Evolutionary conservation across 2,797 vertebrate genomes (phyloP), one percentile per base, ranked within the genome.

Genomic region (Mastacembelus armatus): DNA sequence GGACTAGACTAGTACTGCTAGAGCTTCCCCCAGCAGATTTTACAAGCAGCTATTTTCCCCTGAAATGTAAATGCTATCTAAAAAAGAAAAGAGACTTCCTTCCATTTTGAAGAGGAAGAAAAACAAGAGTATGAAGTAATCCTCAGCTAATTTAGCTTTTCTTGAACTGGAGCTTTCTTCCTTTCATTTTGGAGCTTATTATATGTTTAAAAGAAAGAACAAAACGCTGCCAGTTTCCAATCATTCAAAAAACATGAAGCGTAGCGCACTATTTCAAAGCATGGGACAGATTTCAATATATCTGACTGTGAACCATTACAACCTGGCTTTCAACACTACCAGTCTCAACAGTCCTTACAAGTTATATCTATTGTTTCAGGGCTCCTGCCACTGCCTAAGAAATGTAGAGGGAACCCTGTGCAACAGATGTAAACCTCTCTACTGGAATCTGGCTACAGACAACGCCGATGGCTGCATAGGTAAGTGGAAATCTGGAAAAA

Each of bases 361-460:
- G 64, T 48, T 18, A 59, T 70, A 60, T 86, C 42, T 91, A 55
- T 74, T 81, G 66, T 80, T 24, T 55, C 79, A 98, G 97, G 95
- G 91, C 1, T 83, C 80, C 42, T 99, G 97, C 56, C 91, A 83
- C 10, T 99, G 97, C 81, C 90, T 95, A 52, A 76, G 86, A 61
- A 87, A 94, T 0, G 94, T 95, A 5, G 92, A 95, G 78, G 95
- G 95, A 65, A 74, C 89, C 21, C 84, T 91, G 1, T 99, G 97
- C 80, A 91, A 91, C 81, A 91, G 68, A 63, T 99, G 97, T 78
- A 97, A 96, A 81, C 94, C 95, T 0, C 92, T 96, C 21, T 96
- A 95, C 86, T 98, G 96, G 97, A 96, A 96, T 71, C 90, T 98
- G 71, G 92, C 88, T 68, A 49, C 54, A 47, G 93, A 92, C 60